Evolutionary conservation across 1,140 invertebrate species (phyloP).

Genomic region (Vollenhovia emeryi): DNA sequence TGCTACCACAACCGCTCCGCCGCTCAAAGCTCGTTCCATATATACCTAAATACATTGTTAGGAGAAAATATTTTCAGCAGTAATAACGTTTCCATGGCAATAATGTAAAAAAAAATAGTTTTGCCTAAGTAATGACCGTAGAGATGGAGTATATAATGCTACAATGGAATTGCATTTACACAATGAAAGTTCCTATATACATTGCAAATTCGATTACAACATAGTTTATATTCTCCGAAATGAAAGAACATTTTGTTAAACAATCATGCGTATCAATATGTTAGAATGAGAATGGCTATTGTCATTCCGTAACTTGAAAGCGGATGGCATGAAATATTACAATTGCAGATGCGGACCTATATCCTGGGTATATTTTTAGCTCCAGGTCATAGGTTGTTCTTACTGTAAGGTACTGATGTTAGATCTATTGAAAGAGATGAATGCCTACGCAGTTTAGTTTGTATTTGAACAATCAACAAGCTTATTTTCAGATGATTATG

Average conservation of each 20-base stretch:
- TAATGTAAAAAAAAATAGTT: conserved; percentile 63
- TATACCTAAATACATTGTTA: conserved; percentile 59
- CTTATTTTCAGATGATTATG: background rate
- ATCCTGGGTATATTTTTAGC: background rate
- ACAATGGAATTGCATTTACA: conserved; percentile 72
- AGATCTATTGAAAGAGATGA: conserved; percentile 2
- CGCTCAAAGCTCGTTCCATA: conserved; percentile 62
- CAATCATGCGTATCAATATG: conserved; percentile 27
- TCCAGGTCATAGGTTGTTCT: conserved; percentile 23
- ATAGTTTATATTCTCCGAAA: conserved; percentile 36
- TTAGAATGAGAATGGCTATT: conserved; percentile 22
- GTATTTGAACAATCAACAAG: background rate
- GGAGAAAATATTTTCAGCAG: conserved; percentile 72
- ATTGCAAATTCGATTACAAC: conserved; percentile 59
- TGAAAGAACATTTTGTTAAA: conserved; percentile 60
- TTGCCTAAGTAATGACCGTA: conserved; percentile 60
- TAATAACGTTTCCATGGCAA: conserved; percentile 75
- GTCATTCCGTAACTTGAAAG: background rate
- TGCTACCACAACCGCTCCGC: conserved; percentile 68
- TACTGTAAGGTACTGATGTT: conserved; percentile 22
- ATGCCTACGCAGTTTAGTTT: conserved; percentile 7
- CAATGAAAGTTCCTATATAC: conserved; percentile 73
- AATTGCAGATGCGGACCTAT: background rate
- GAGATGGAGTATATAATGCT: conserved; percentile 57
- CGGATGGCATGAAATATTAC: background rate